Base-by-base conservation (phyloP, 1,140 invertebrate species). In the Drosophila sechellia region DNA sequence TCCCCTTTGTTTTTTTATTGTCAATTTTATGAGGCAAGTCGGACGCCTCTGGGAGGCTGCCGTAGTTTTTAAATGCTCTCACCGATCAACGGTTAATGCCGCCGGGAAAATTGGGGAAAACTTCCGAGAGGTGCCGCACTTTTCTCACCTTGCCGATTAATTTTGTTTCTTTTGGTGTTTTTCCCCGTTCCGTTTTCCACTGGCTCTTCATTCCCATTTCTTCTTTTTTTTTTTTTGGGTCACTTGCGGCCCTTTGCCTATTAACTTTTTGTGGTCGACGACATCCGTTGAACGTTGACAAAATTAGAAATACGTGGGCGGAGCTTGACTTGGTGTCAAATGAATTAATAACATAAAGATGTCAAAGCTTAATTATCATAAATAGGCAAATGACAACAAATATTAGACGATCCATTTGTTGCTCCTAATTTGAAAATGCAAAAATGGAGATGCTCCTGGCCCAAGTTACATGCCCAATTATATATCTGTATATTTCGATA, bases 331-430 rank as follows among this genome's bases (percentile, higher is more conserved):
- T 72, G 53, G 56, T 68, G 77, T 84, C 84, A 87, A 87, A 89
- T 74, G 81, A 87, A 87, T 87, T 89, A 89, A 87, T 87, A 87
- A 84, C 84, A 83, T 87, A 77, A 87, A 87, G 83, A 80, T 77
- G 84, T 87, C 84, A 87, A 79, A 64, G 68, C 84, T 87, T 87
- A 87, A 87, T 87, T 87, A 87, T 74, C 79, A 87, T 87, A 87
- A 87, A 87, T 84, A 90, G 84, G 65, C 68, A 61, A 89, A 87
- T 61, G 83, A 87, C 83, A 87, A 87, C 84, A 87, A 87, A 89
- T 89, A 87, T 87, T 89, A 87, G 72, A 63, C 66, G 84, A 65
- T 49, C 66, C 84, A 72, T 87, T 87, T 89, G 79, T 81, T 76
- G 65, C 57, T 34, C 39, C 15, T 12, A 4, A 10, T 54, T 25